Percentiles rank a stretch among this genome's conserved stretches.
Conservation (phyloP, 2,113 vertebrate genomes). For the Microtus ochrogaster region DNA sequence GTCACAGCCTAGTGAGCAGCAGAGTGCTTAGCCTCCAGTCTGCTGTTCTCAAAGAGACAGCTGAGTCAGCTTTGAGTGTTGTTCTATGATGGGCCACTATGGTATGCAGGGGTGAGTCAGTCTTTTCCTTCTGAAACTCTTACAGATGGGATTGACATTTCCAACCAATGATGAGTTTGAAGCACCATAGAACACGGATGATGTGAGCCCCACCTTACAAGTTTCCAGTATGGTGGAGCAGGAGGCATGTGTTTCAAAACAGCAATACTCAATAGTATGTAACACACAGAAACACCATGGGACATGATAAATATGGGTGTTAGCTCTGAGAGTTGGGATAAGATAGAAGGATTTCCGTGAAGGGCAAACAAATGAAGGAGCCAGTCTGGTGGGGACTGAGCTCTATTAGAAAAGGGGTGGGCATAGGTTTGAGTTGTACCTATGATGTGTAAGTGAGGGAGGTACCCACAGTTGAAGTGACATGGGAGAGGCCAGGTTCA, state of each 20-base stretch:
- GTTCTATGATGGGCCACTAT: background rate
- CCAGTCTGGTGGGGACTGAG: no score
- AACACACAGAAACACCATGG: no score
- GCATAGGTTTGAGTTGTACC: no score
- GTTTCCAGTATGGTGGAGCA: background rate
- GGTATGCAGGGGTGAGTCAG: background rate
- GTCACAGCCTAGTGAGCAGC: background rate
- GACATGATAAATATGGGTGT: background rate
- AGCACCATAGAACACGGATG: background rate
- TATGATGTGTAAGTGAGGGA: background rate
- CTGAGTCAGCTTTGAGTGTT: conserved; percentile 12
- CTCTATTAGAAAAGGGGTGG: no score
- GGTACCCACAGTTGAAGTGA: background rate
- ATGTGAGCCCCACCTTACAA: background rate
- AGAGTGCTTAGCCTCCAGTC: conserved; percentile 9
- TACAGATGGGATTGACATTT: background rate
- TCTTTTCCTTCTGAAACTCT: background rate
- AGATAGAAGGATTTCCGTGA: background rate
- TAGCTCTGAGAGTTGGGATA: background rate
- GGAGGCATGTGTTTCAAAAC: background rate
- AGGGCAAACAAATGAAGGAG: background rate
- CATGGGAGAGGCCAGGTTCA: background rate
- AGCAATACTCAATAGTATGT: background rate
- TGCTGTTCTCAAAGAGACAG: conserved; percentile 16
- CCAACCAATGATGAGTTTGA: background rate